Percentiles rank a stretch among this genome's conserved stretches.
Conservation (phyloP, 2,797 vertebrate species). For the Lithobates sylvaticus region DNA sequence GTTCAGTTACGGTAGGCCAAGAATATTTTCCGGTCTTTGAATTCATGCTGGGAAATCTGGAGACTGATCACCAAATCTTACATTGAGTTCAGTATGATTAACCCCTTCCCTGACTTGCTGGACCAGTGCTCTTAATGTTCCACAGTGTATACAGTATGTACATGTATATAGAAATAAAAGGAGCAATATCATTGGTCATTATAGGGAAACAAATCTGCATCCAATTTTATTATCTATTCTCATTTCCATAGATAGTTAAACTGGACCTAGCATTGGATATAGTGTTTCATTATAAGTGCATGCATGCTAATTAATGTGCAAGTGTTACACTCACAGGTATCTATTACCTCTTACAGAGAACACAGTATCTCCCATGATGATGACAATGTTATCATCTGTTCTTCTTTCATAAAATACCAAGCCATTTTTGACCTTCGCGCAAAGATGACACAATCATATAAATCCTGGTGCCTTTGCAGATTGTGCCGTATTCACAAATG, state of each 20-base stretch:
- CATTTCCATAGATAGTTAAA: background rate
- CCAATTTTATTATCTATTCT: background rate
- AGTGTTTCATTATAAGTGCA: too few relatives aligned
- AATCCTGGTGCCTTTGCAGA: too few relatives aligned
- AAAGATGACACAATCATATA: too few relatives aligned
- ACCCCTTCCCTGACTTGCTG: slow-evolving; percentile 28
- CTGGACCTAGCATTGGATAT: too few relatives aligned
- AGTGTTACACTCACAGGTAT: too few relatives aligned
- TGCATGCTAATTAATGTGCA: background rate
- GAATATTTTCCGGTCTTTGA: slow-evolving; percentile 54
- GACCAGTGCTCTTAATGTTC: background rate
- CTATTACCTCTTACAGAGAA: too few relatives aligned
- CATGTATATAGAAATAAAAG: background rate
- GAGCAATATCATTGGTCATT: background rate
- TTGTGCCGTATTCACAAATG: too few relatives aligned
- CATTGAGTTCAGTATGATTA: slow-evolving; percentile 25
- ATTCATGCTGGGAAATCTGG: slow-evolving; percentile 58
- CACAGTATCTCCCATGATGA: too few relatives aligned
- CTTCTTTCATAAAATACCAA: too few relatives aligned
- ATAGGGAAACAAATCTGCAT: background rate
- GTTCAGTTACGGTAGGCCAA: slow-evolving; percentile 60
- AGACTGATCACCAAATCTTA: slow-evolving; percentile 29
- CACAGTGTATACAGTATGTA: background rate
- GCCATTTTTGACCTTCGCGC: too few relatives aligned
- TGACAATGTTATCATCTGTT: too few relatives aligned